phyloP scores from a whole-genome alignment of 2,888 invertebrate genomes.

The Aquatica leii region DNA sequence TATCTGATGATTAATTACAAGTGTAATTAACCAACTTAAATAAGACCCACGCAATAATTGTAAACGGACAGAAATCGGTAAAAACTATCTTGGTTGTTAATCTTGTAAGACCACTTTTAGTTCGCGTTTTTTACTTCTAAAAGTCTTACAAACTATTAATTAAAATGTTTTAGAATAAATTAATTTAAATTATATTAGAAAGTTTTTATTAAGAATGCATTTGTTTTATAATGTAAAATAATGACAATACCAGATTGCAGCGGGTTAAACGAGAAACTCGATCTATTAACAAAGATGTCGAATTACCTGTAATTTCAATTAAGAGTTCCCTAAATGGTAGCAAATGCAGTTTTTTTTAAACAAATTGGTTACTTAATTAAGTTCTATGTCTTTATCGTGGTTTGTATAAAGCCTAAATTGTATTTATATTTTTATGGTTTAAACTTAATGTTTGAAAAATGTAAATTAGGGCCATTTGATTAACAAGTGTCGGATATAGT shows the following conservation, averaged over 20 bases:
- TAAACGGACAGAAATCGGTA: slow-evolving; percentile 7
- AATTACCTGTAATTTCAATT: not conserved
- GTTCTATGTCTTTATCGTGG: too few species aligned
- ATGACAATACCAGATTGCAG: not conserved
- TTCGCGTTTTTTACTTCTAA: not conserved
- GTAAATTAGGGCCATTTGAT: too few species aligned
- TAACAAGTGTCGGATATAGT: too few species aligned
- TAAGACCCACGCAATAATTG: slow-evolving; percentile 14
- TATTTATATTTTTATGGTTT: too few species aligned
- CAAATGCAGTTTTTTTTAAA: too few species aligned
- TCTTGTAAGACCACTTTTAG: not conserved
- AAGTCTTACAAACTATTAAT: not conserved
- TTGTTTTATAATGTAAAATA: not conserved
- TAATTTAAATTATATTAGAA: not conserved
- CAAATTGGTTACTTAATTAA: too few species aligned
- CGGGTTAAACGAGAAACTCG: slow-evolving; percentile 6
- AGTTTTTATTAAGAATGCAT: not conserved
- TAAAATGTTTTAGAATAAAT: not conserved
- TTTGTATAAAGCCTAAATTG: too few species aligned
- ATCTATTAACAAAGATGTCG: not conserved
- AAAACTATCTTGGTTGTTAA: slow-evolving; percentile 5
- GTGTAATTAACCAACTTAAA: slow-evolving; percentile 10
- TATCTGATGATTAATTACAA: slow-evolving; percentile 24
- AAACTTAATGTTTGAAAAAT: too few species aligned
- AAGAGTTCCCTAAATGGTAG: too few species aligned